Evolutionary conservation across 2,797 vertebrate species (phyloP).

Genomic region (Hipposideros larvatus): DNA sequence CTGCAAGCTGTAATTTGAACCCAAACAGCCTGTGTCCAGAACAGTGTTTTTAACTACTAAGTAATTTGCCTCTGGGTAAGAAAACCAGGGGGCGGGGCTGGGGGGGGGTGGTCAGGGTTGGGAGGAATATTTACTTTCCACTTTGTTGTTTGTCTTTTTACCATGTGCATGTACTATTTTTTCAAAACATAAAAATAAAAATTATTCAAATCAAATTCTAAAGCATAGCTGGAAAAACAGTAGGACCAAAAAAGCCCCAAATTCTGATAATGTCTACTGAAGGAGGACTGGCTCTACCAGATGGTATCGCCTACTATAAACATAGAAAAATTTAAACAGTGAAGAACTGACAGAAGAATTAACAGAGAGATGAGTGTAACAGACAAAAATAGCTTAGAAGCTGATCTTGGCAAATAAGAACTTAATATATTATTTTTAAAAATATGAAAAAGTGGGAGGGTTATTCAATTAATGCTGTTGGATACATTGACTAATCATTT

Average conservation of each 20-base stretch:
- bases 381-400: not conserved
- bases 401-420: constrained; percentile 19
- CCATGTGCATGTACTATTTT: not conserved
- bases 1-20: not conserved
- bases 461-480: constrained; percentile 19
- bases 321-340: not conserved
- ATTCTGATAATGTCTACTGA: constrained; percentile 15
- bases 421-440: not conserved
- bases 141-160: not conserved
- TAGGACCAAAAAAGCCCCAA: not conserved
- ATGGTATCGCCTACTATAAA: constrained; percentile 16
- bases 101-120: not conserved
- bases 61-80: not conserved
- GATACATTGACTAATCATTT: not conserved
- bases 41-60: not conserved
- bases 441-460: not conserved
- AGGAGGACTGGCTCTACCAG: not conserved
- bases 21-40: not conserved
- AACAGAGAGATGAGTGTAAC: not conserved
- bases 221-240: not conserved
- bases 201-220: constrained; percentile 47
- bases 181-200: constrained; percentile 53
- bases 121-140: not conserved
- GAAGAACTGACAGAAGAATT: constrained; percentile 19
- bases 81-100: not conserved